Percentiles rank a stretch among this genome's conserved stretches.
phyloP scores from a whole-genome alignment of 1,140 invertebrate genomes.

The Ericerus pela region DNA sequence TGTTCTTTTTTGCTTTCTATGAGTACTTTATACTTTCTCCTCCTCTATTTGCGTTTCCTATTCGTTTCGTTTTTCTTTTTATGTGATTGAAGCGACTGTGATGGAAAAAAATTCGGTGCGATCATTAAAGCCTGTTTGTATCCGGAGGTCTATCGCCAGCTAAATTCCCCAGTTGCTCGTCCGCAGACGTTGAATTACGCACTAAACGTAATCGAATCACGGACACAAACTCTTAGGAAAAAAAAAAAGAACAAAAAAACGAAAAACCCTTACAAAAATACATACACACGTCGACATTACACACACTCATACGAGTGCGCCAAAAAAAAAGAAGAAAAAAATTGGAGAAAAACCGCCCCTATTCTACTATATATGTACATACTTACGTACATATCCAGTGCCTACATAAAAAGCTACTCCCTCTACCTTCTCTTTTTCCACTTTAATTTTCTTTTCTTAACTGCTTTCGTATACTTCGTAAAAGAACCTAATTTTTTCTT shows the following conservation, averaged over 20 bases:
- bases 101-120: constrained; percentile 4
- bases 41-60: no score
- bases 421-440: not conserved
- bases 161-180: constrained; percentile 9
- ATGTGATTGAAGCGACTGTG: constrained; percentile 9
- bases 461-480: constrained; percentile 1
- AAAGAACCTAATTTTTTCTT: no score
- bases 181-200: constrained; percentile 9
- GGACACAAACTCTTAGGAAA: constrained; percentile 8
- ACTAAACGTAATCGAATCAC: constrained; percentile 12
- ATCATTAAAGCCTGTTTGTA: constrained; percentile 12
- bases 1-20: no score
- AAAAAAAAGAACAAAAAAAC: no score
- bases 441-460: constrained; percentile 8
- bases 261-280: no score
- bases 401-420: constrained; percentile 3
- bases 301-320: no score
- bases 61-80: no score
- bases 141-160: constrained; percentile 7
- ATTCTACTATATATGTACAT: no score
- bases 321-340: no score
- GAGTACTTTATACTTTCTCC: no score
- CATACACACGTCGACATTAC: no score
- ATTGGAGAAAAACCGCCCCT: constrained; percentile 9
- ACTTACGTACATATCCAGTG: no score